A percentile compares a stretch with the other conserved stretches of the same genome.
phyloP scores from a whole-genome alignment of 1,140 invertebrate species.

The Lucilia sericata region DNA sequence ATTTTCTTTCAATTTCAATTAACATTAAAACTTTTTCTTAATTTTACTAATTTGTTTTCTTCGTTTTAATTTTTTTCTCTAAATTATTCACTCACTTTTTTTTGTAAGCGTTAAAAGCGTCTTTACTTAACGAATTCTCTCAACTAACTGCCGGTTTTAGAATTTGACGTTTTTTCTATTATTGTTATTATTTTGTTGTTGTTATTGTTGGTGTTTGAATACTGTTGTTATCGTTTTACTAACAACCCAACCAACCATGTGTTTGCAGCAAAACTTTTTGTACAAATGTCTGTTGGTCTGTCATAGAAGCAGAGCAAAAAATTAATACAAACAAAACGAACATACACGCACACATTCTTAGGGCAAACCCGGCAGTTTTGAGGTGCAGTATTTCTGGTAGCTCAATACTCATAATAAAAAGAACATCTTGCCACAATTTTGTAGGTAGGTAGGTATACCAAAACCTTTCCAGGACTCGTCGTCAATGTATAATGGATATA shows the following conservation, averaged over 20 bases:
- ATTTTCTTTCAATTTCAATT: no score
- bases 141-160: conserved; percentile 33
- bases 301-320: not conserved
- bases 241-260: conserved; percentile 22
- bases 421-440: no score
- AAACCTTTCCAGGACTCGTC: no score
- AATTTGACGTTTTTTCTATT: conserved; percentile 14
- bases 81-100: not conserved
- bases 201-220: not conserved
- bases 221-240: not conserved
- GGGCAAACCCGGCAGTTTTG: no score
- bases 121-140: conserved; percentile 32
- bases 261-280: not conserved
- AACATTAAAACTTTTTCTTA: not conserved
- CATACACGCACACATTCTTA: not conserved
- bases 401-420: no score
- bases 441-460: no score
- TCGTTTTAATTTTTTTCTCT: not conserved
- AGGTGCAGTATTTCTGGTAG: no score
- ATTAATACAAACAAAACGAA: not conserved
- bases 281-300: conserved; percentile 13
- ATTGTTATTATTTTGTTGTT: conserved; percentile 19
- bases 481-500: no score
- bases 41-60: not conserved
- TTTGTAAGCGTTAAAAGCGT: conserved; percentile 28